A percentile compares a stretch with the other conserved stretches of the same genome.
phyloP scores from a whole-genome alignment of 2,888 invertebrate species.

The Ichneumoninae sp. region DNA sequence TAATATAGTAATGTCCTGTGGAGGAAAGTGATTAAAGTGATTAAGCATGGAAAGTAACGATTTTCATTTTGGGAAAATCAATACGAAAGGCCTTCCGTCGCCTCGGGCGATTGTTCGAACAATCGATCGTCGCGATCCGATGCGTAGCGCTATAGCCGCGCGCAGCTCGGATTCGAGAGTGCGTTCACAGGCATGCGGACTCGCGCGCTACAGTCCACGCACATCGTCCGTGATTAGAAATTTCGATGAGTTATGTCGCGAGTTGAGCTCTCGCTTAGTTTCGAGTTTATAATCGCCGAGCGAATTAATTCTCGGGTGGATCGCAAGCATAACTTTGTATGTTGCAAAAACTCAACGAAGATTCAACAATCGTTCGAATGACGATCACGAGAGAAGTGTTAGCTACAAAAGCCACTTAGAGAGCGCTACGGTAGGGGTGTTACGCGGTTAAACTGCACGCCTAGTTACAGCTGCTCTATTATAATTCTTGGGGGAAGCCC shows the following conservation, averaged over 20 bases:
- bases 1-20: conserved; percentile 45
- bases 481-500: conserved; percentile 50
- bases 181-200: conserved; percentile 48
- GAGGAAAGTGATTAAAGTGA: conserved; percentile 55
- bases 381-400: background rate
- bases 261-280: background rate
- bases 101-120: conserved; percentile 8
- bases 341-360: background rate
- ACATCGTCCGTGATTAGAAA: conserved; percentile 50
- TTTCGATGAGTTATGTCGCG: conserved; percentile 25
- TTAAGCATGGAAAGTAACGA: conserved; percentile 21
- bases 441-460: conserved; percentile 34
- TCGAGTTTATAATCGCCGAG: background rate
- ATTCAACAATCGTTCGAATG: conserved; percentile 25
- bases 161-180: conserved; percentile 41
- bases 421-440: conserved; percentile 13
- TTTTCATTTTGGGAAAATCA: conserved; percentile 16
- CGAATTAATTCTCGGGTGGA: background rate
- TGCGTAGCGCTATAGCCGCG: conserved; percentile 26
- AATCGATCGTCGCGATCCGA: conserved; percentile 34
- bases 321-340: background rate
- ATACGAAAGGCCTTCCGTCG: background rate
- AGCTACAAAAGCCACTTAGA: background rate
- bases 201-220: conserved; percentile 20
- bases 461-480: conserved; percentile 55